phyloP scores from a whole-genome alignment of 2,113 vertebrate genomes.

The Gymnogyps californianus region DNA sequence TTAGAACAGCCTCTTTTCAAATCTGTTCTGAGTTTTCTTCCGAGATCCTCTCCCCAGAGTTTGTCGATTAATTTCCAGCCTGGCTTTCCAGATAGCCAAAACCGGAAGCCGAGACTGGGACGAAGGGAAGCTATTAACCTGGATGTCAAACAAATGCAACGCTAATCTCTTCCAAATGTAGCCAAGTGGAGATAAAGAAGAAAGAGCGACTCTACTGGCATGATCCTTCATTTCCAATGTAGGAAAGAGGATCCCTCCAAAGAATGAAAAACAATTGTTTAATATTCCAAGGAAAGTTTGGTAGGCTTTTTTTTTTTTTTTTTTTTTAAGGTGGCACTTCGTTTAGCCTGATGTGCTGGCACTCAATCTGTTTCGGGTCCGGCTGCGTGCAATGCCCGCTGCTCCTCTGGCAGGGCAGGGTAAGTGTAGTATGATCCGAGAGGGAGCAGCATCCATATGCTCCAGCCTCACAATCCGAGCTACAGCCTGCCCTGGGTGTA shows the following conservation, averaged over 20 bases:
- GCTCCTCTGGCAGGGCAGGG: background rate
- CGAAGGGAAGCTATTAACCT: conserved; percentile 46
- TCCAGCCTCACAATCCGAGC: rapidly evolving
- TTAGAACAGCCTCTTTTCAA: background rate
- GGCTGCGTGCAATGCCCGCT: background rate
- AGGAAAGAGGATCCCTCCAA: background rate
- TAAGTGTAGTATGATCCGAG: rapidly evolving
- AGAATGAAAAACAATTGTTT: background rate
- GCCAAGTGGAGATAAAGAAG: background rate
- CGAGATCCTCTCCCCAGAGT: conserved; percentile 10
- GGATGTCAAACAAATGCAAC: conserved; percentile 35
- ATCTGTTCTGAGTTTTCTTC: background rate
- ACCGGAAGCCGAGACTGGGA: conserved; percentile 25
- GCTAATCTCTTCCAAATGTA: conserved; percentile 57
- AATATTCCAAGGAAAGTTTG: background rate
- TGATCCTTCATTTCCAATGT: background rate
- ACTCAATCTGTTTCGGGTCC: rapidly evolving
- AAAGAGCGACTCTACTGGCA: background rate
- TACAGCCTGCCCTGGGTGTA: background rate
- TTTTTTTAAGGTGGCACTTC: background rate
- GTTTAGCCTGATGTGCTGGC: background rate
- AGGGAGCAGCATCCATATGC: background rate
- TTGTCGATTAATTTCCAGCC: conserved; percentile 14
- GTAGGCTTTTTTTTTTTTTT: background rate
- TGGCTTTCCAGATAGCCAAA: conserved; percentile 4